Base-by-base conservation (phyloP, 1,140 invertebrate genomes). In the Planococcus citri region DNA sequence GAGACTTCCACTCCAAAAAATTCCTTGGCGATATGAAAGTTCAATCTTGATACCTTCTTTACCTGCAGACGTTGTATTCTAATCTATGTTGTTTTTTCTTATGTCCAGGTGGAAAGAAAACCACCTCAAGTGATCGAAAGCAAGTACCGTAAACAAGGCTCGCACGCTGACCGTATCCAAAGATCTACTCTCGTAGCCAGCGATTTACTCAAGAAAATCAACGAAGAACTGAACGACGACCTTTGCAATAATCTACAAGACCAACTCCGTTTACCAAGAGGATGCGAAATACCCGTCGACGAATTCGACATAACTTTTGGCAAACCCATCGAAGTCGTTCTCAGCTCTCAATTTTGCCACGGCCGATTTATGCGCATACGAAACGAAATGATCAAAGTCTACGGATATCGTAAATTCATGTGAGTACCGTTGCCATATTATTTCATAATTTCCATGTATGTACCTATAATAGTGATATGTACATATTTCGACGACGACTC, bases 311-410 rank as follows among this genome's bases (percentile, higher is more conserved):
- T 64, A 24, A 24, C 4, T 27, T 22, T 24, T 17, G 60, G 60
- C 2, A 64, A 64, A 25, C 60, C 60, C 3, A 64, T 64, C 60
- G 60, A 64, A 22, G 25, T 27, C 4, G 60, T 64, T 24, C 21
- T 2, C 2, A 64, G 60, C 22, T 24, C 10, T 27, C 60, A 64
- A 64, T 64, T 64, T 64, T 64, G 60, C 22, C 60, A 64, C 60
- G 60, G 60, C 3, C 21, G 21, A 27, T 27, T 64, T 17, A 64
- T 64, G 9, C 2, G 60, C 2, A 27, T 64, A 27, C 60, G 60
- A 24, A 64, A 64, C 60, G 60, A 64, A 64, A 4, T 64, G 60
- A 64, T 64, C 2, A 64, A 64, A 1, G 60, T 64, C 4, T 25
- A 25, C 22, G 60, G 60, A 24, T 4, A 10, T 64, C 22, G 22